These are phyloP conservation scores for Pomacea canaliculata DNA, from an alignment of 2,888 invertebrate genomes.

Conservation along the genomic window DNA sequence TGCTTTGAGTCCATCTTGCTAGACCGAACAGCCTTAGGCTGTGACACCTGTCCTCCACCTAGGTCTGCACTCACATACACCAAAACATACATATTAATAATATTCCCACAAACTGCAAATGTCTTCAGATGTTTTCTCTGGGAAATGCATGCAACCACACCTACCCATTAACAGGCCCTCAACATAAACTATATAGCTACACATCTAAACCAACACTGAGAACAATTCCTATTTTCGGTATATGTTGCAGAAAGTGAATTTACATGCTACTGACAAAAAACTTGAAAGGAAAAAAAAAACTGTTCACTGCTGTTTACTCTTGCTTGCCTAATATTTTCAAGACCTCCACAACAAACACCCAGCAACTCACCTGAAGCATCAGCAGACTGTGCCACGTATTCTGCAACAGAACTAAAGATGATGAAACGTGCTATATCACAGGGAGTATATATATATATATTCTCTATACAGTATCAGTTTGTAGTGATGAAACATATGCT, in stretches of 20 bases:
- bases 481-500: too few species aligned
- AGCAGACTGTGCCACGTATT: constrained; percentile 3
- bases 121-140: not conserved
- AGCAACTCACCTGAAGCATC: constrained; percentile 15
- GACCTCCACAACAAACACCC: not conserved
- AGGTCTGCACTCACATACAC: constrained; percentile 2
- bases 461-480: too few species aligned
- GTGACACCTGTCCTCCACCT: constrained; percentile 10
- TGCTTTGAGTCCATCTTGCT: constrained; percentile 35
- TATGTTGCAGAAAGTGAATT: too few species aligned
- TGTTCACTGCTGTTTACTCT: too few species aligned
- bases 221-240: too few species aligned
- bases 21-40: constrained; percentile 13
- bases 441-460: not conserved
- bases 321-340: not conserved
- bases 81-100: not conserved
- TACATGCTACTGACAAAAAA: too few species aligned
- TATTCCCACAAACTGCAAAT: too few species aligned
- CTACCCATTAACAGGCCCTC: not conserved
- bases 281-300: too few species aligned
- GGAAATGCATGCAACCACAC: not conserved
- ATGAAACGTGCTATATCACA: not conserved
- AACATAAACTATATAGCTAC: too few species aligned
- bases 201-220: too few species aligned
- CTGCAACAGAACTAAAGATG: constrained; percentile 9